Conservation (phyloP, 2,797 vertebrate species). For the Numenius phaeopus region DNA sequence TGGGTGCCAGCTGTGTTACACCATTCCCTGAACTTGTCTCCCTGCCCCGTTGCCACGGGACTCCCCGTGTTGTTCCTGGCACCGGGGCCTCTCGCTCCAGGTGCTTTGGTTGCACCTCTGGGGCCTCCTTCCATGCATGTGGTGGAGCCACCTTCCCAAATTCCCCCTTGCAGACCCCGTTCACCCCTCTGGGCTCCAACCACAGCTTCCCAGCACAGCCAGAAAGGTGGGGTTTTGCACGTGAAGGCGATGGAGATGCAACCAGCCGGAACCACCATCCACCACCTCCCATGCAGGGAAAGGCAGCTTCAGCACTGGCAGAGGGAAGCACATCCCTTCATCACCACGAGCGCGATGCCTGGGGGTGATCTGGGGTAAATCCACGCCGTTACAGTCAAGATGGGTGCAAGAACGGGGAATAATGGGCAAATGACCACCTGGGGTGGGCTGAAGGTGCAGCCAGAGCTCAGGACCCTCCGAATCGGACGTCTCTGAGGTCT, state of each 20-base stretch:
- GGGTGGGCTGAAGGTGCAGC: neutral
- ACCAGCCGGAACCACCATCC: rapidly evolving
- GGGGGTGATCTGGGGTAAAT: neutral
- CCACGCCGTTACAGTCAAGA: neutral
- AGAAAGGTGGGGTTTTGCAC: no score
- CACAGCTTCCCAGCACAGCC: neutral
- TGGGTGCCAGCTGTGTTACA: neutral
- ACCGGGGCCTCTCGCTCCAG: rapidly evolving
- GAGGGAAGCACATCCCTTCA: neutral
- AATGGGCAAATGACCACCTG: neutral
- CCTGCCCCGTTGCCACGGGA: neutral
- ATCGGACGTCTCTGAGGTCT: rapidly evolving
- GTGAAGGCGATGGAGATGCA: neutral
- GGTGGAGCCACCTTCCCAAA: neutral
- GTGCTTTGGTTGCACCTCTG: rapidly evolving
- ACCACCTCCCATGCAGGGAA: neutral
- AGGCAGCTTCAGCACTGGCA: neutral
- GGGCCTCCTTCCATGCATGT: rapidly evolving
- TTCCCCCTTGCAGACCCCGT: neutral
- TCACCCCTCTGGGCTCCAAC: neutral
- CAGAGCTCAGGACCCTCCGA: neutral
- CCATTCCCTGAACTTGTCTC: neutral
- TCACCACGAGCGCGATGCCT: rapidly evolving
- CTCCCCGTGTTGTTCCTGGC: neutral
- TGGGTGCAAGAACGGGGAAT: neutral